Conservation (phyloP, 2,888 invertebrate genomes). For the Phymatocera aterrima region DNA sequence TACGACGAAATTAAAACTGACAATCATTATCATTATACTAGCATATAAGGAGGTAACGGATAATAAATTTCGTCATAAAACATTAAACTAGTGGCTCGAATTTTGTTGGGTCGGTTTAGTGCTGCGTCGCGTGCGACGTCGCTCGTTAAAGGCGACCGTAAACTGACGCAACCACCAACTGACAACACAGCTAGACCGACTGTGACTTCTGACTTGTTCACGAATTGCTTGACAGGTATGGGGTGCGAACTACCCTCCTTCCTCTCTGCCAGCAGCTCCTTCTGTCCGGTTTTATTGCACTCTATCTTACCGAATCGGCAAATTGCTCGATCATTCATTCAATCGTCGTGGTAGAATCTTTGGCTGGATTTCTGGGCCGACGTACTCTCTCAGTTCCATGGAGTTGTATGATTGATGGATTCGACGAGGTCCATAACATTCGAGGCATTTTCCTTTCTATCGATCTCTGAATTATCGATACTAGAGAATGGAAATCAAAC, state of each 20-base stretch:
- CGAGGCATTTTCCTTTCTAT: background rate
- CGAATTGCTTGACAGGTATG: slow-evolving; percentile 7
- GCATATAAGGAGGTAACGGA: slow-evolving; percentile 74
- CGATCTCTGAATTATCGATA: slow-evolving; percentile 16
- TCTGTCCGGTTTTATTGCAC: background rate
- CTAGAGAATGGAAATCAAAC: background rate
- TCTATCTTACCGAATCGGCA: too few relatives aligned
- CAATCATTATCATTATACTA: slow-evolving; percentile 73
- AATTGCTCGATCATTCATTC: too few relatives aligned
- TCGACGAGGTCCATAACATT: background rate
- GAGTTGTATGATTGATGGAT: too few relatives aligned
- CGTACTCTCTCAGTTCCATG: too few relatives aligned
- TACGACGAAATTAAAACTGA: slow-evolving; percentile 73
- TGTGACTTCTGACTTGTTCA: background rate
- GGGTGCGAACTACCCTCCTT: slow-evolving; percentile 5
- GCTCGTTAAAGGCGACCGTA: slow-evolving; percentile 74
- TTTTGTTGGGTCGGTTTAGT: slow-evolving; percentile 74
- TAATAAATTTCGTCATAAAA: slow-evolving; percentile 74
- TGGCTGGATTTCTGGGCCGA: background rate
- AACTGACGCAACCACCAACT: slow-evolving; percentile 70
- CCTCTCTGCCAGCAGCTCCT: background rate
- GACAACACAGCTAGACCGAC: slow-evolving; percentile 52
- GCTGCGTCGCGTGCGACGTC: slow-evolving; percentile 73
- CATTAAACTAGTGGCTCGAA: slow-evolving; percentile 72
- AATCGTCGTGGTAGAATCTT: too few relatives aligned